Percentiles rank a stretch among this genome's conserved stretches.
phyloP scores from a whole-genome alignment of 2,888 invertebrate genomes.

The Deilephila elpenor region DNA sequence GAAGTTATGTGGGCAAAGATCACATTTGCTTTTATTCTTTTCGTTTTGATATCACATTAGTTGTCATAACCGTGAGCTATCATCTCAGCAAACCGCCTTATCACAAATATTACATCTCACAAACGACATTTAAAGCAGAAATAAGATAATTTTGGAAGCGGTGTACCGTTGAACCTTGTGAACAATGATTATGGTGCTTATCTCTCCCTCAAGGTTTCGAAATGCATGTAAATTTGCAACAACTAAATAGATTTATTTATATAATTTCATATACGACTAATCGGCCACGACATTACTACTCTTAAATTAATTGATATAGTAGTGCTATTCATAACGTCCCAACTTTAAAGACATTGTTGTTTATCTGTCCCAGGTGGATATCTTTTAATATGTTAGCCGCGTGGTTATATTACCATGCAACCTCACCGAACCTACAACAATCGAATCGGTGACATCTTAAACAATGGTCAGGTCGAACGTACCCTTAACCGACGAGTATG shows the following conservation, averaged over 20 bases:
- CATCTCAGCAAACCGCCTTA: background rate
- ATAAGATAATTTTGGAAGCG: constrained; percentile 21
- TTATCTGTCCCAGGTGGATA: no score
- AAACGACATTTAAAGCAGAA: constrained; percentile 19
- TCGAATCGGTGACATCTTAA: no score
- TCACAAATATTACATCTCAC: constrained; percentile 10
- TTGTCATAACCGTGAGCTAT: background rate
- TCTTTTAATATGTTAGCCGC: no score
- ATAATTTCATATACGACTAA: no score
- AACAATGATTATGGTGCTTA: constrained; percentile 9
- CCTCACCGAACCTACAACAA: no score
- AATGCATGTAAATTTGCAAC: background rate
- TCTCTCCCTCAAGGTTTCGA: constrained; percentile 9
- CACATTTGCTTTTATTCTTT: background rate
- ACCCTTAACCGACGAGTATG: no score
- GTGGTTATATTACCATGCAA: no score
- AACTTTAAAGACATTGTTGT: no score
- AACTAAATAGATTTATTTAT: background rate
- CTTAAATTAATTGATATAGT: no score
- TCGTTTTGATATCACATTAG: background rate
- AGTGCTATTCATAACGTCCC: no score
- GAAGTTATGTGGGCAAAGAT: background rate
- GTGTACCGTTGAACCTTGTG: constrained; percentile 5
- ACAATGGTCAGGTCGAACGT: no score
- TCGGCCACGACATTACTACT: no score